Conservation (phyloP, 2,797 vertebrate genomes). For the Columba guinea region DNA sequence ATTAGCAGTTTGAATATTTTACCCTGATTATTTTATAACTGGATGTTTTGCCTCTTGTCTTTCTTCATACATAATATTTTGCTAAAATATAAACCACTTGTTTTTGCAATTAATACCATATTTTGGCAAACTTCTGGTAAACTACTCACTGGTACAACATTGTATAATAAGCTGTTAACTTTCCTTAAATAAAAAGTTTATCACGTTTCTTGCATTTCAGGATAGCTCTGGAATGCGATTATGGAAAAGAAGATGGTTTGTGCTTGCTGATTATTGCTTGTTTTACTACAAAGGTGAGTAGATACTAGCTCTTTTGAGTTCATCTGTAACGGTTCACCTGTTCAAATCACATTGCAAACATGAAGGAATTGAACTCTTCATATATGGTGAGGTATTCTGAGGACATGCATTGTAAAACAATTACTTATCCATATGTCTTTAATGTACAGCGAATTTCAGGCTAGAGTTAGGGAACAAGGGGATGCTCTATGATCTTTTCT, state of each 20-base stretch:
- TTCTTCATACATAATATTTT: not conserved
- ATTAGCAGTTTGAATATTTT: conserved; percentile 5
- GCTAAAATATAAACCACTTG: not conserved
- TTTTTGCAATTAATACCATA: not conserved
- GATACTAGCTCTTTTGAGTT: not conserved
- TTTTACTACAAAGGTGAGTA: conserved; percentile 99
- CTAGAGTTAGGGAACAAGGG: not conserved
- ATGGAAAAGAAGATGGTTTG: conserved; percentile 99
- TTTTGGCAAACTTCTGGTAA: not conserved
- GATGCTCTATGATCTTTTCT: not conserved
- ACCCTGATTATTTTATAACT: not conserved
- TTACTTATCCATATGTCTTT: not conserved
- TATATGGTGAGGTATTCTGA: not conserved
- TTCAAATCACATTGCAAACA: not conserved
- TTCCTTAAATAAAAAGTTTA: not conserved
- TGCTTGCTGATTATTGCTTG: conserved; percentile 96
- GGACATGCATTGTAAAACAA: not conserved
- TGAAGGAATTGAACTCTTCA: not conserved
- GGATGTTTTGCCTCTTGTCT: not conserved
- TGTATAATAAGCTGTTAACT: not conserved
- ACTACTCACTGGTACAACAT: not conserved
- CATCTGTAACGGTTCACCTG: not conserved
- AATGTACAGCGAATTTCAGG: not conserved
- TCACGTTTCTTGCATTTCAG: conserved; percentile 76
- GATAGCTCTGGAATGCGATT: conserved; percentile 98